These are phyloP conservation scores for Aplidium turbinatum DNA, from an alignment of 23 tunicate genomes.

Conservation along the genomic window DNA sequence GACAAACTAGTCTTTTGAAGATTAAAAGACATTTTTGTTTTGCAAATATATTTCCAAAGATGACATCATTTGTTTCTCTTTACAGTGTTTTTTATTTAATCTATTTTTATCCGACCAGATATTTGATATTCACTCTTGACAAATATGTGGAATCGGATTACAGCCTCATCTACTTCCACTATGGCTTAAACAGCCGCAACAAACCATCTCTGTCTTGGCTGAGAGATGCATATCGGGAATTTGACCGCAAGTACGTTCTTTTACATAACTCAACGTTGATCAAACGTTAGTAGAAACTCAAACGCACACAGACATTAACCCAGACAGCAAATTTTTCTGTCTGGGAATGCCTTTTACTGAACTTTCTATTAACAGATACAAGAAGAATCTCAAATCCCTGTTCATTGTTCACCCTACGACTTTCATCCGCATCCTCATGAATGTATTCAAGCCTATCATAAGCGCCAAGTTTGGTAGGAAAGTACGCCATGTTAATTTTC, in stretches of 20 bases:
- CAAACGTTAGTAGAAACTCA: too few relatives aligned
- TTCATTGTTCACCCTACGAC: slow-evolving; percentile 83
- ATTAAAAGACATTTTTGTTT: too few relatives aligned
- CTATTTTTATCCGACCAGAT: too few relatives aligned
- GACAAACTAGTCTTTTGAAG: too few relatives aligned
- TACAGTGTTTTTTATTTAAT: too few relatives aligned
- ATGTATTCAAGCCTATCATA: slow-evolving; percentile 69
- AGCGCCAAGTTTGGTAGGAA: slow-evolving; percentile 88
- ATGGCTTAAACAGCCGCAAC: slow-evolving; percentile 59
- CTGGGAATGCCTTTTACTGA: too few relatives aligned
- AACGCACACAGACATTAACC: too few relatives aligned
- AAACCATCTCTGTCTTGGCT: slow-evolving; percentile 82
- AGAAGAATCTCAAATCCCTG: slow-evolving; percentile 77
- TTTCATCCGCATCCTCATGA: slow-evolving; percentile 46
- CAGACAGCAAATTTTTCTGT: too few relatives aligned
- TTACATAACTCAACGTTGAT: not conserved
- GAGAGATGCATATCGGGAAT: slow-evolving; percentile 68
- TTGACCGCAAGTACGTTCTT: slow-evolving; percentile 82
- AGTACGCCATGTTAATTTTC: slow-evolving; percentile 63
- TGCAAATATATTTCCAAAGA: too few relatives aligned
- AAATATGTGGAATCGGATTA: slow-evolving; percentile 90
- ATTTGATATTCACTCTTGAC: slow-evolving; percentile 70
- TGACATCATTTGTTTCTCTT: too few relatives aligned
- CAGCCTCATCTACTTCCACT: slow-evolving; percentile 78
- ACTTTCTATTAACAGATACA: slow-evolving; percentile 51